Conservation (phyloP, 2,113 vertebrate species). For the Panthera tigris region DNA sequence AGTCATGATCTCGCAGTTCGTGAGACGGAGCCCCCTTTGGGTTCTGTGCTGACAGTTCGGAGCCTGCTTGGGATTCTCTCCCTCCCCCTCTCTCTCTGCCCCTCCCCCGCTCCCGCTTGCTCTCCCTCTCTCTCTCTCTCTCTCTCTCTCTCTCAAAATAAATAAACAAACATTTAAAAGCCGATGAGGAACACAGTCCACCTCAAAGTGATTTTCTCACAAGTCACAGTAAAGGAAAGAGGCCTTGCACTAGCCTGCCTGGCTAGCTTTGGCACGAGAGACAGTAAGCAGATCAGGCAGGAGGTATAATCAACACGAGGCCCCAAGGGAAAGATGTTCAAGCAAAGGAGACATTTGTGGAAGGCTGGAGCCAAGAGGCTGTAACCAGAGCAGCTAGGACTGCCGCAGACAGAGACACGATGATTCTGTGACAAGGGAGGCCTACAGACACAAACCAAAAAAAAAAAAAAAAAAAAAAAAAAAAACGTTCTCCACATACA, state of each 20-base stretch:
- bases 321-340: not conserved
- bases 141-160: too few relatives aligned
- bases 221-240: not conserved
- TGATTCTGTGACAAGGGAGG: not conserved
- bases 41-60: too few relatives aligned
- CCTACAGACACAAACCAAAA: not conserved
- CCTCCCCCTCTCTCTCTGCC: too few relatives aligned
- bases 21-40: too few relatives aligned
- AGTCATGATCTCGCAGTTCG: too few relatives aligned
- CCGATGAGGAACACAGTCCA: not conserved
- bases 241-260: not conserved
- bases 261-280: not conserved
- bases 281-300: not conserved
- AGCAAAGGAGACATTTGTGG: not conserved
- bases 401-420: not conserved
- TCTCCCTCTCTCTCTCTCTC: too few relatives aligned
- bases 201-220: not conserved
- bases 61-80: too few relatives aligned
- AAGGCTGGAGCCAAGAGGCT: not conserved
- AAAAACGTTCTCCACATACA: not conserved
- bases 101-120: too few relatives aligned
- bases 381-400: not conserved
- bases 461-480: slow-evolving; percentile 35
- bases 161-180: not conserved
- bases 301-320: not conserved